phyloP scores from a whole-genome alignment of 2,113 vertebrate species.

The Pteropus alecto region DNA sequence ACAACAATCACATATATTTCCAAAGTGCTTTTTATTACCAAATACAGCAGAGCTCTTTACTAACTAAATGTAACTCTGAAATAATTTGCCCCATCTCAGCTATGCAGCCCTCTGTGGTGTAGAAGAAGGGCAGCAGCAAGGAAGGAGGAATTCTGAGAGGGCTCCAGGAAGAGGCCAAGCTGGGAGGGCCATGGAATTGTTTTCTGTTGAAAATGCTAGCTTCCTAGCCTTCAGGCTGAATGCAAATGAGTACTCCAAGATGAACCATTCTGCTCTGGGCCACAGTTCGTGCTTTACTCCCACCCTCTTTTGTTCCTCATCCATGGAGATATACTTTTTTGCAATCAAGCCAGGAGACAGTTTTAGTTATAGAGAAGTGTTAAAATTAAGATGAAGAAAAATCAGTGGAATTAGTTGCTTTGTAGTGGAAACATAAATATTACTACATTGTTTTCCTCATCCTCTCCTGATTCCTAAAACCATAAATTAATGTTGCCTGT shows the following conservation, averaged over 20 bases:
- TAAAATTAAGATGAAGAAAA: neutral
- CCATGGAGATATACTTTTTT: neutral
- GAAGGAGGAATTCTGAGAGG: too few species aligned
- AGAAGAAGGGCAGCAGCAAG: neutral
- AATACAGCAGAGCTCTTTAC: neutral
- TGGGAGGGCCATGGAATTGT: fast-evolving
- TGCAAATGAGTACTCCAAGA: neutral
- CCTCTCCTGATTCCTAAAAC: neutral
- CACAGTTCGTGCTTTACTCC: neutral
- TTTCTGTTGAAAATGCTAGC: neutral
- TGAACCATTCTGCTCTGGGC: neutral
- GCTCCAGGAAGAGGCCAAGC: neutral
- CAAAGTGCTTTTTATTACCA: constrained; percentile 54
- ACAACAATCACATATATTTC: constrained; percentile 45
- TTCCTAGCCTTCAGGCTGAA: neutral
- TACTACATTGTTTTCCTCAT: neutral
- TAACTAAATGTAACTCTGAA: constrained; percentile 3
- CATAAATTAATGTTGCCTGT: neutral
- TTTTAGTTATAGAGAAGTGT: neutral
- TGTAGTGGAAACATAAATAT: neutral
- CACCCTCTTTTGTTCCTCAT: neutral
- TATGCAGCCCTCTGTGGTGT: neutral
- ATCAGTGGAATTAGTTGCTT: neutral
- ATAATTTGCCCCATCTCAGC: neutral
- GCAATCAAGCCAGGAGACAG: neutral